Conservation (phyloP, 2,797 vertebrate genomes). For the Enteromius viviparus region DNA sequence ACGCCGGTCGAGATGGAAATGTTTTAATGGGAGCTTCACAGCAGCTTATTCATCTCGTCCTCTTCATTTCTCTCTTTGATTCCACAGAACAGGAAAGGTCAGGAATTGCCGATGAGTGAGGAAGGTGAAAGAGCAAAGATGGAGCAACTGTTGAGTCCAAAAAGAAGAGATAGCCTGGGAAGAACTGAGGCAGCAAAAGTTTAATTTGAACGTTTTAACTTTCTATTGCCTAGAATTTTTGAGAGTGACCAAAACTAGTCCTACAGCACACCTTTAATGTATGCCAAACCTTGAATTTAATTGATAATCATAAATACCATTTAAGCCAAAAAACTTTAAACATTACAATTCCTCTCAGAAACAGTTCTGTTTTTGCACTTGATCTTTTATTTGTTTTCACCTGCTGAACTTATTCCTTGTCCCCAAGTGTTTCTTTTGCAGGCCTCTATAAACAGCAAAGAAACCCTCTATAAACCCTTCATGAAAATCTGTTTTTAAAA, state of each 20-base stretch:
- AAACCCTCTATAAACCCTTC: not conserved
- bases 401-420: not conserved
- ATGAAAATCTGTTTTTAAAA: constrained; percentile 5
- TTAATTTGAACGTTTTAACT: not conserved
- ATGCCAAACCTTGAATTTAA: not conserved
- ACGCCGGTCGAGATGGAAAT: not conserved
- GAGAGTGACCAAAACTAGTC: not conserved
- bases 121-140: constrained; percentile 88
- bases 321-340: constrained; percentile 38
- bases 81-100: constrained; percentile 87
- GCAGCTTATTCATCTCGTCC: constrained; percentile 34
- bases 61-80: constrained; percentile 2
- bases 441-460: not conserved
- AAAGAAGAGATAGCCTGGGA: constrained; percentile 38
- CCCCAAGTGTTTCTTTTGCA: constrained; percentile 27
- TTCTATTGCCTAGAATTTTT: not conserved
- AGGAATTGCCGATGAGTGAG: constrained; percentile 82
- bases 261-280: not conserved
- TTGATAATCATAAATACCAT: constrained; percentile 32
- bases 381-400: constrained; percentile 25
- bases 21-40: constrained; percentile 9
- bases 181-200: constrained; percentile 11
- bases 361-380: constrained; percentile 29
- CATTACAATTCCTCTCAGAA: constrained; percentile 44
- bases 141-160: constrained; percentile 88